Conservation (phyloP, 23 tunicate genomes). For the Trididemnum miniatum region DNA sequence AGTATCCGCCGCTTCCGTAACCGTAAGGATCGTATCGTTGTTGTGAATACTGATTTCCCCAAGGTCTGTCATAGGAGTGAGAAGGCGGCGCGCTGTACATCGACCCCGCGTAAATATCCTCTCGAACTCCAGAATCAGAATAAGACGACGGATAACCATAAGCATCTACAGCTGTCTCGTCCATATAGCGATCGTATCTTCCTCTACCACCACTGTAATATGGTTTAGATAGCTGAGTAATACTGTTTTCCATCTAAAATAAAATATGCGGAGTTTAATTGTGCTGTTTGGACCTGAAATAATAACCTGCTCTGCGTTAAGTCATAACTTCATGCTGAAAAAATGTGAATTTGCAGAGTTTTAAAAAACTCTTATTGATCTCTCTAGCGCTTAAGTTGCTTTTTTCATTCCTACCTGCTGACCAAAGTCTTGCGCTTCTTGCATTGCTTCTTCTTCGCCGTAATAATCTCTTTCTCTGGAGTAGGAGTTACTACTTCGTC, state of each 20-base stretch:
- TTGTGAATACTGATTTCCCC: background rate
- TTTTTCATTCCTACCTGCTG: too few species aligned
- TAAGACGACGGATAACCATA: background rate
- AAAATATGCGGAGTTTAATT: too few species aligned
- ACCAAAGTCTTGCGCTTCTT: too few species aligned
- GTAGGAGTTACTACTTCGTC: background rate
- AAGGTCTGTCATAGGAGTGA: background rate
- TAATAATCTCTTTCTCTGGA: too few species aligned
- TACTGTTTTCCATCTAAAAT: conserved; percentile 8
- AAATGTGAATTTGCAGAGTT: too few species aligned
- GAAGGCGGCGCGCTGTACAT: background rate
- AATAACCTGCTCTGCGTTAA: too few species aligned
- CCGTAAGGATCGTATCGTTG: background rate
- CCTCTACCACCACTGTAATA: background rate
- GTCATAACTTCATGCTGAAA: too few species aligned
- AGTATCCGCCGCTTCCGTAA: background rate
- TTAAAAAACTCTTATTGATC: too few species aligned
- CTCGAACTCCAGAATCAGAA: background rate
- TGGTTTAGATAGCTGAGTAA: background rate
- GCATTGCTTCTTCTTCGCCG: too few species aligned
- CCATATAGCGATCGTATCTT: background rate
- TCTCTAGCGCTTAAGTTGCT: too few species aligned
- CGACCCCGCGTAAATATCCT: conserved; percentile 7
- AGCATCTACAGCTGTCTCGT: background rate
- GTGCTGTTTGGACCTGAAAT: too few species aligned